Percentiles rank a stretch among this genome's conserved stretches.
phyloP scores from a whole-genome alignment of 2,113 vertebrate genomes.

The Anser brachyrhynchus region DNA sequence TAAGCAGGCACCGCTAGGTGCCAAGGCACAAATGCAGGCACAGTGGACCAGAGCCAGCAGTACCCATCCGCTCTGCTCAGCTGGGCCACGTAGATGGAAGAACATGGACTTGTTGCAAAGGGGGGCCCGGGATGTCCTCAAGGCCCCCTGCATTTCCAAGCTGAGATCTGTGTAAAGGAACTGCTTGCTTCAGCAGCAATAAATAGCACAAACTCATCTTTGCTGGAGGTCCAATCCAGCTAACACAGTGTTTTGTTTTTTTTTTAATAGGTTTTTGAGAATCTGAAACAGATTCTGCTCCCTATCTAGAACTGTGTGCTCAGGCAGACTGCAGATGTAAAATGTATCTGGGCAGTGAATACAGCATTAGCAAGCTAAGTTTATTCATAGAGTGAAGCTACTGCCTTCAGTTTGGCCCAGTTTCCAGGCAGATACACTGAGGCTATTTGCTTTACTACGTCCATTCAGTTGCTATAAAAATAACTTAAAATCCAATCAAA shows the following conservation, averaged over 20 bases:
- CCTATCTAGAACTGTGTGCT: background rate
- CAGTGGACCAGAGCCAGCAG: background rate
- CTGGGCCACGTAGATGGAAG: fast-evolving
- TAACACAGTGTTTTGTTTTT: background rate
- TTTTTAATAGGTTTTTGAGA: background rate
- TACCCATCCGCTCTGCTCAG: fast-evolving
- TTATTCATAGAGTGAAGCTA: background rate
- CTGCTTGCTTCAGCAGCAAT: background rate
- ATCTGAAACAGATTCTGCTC: background rate
- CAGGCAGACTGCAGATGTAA: background rate
- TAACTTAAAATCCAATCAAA: background rate
- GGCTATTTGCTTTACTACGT: background rate
- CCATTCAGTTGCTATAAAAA: background rate
- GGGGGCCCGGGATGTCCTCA: background rate
- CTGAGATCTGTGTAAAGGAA: background rate
- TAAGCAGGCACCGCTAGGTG: background rate
- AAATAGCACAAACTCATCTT: background rate
- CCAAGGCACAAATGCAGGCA: fast-evolving
- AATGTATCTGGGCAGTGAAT: background rate
- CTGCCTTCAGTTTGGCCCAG: background rate
- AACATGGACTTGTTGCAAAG: background rate
- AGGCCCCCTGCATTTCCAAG: background rate
- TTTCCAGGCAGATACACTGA: conserved; percentile 9
- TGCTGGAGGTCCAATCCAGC: background rate
- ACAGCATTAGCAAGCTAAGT: background rate